These are phyloP conservation scores for Limenitis arthemis DNA, from an alignment of 2,888 invertebrate species.

Conservation along the genomic window DNA sequence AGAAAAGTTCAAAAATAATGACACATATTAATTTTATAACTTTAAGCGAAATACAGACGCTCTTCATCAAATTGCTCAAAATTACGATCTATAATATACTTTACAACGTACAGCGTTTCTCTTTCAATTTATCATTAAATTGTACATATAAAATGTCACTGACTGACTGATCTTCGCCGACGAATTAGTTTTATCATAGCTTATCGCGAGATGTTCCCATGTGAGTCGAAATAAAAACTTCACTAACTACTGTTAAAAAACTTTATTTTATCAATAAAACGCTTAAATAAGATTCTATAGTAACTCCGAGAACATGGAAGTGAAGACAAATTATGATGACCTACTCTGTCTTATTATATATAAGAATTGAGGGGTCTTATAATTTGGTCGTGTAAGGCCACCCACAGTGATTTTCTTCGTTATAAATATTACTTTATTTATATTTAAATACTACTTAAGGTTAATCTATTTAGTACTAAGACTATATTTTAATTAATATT, in stretches of 20 bases:
- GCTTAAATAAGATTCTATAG: conserved; percentile 37
- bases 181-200: conserved; percentile 10
- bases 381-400: conserved; percentile 35
- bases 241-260: conserved; percentile 31
- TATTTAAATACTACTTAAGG: conserved; percentile 9
- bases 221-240: conserved; percentile 26
- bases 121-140: conserved; percentile 7
- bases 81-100: conserved; percentile 8
- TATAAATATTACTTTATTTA: conserved; percentile 39
- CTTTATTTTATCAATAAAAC: conserved; percentile 44
- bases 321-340: conserved; percentile 16
- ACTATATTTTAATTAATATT: conserved; percentile 3
- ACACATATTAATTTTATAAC: not conserved
- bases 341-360: conserved; percentile 22
- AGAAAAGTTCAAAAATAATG: not conserved
- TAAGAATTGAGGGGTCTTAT: conserved; percentile 9
- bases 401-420: conserved; percentile 47
- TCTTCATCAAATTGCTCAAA: not conserved
- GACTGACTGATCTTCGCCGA: conserved; percentile 16
- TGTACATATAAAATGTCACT: conserved; percentile 12
- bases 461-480: conserved; percentile 15
- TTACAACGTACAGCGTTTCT: conserved; percentile 12
- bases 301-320: conserved; percentile 23
- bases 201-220: conserved; percentile 20
- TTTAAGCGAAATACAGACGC: conserved; percentile 1